Evolutionary conservation across 2,888 invertebrate genomes (phyloP).

Genomic region (Calephelis perditalis): DNA sequence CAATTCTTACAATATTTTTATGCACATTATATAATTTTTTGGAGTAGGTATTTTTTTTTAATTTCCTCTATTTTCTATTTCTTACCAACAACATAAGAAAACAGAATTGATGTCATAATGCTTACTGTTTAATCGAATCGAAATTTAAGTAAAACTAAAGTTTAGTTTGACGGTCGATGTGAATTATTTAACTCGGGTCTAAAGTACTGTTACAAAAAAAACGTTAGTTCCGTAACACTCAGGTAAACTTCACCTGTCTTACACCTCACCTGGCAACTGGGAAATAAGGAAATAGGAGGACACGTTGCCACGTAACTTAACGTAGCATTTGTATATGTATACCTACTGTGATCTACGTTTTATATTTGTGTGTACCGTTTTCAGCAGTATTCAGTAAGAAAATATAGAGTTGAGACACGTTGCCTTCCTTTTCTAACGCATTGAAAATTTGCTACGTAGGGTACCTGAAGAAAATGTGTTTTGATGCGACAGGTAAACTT

Average conservation of each 20-base stretch:
- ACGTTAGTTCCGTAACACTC: constrained; percentile 31
- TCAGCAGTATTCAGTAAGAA: background rate
- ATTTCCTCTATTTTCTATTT: no score
- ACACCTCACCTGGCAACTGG: constrained; percentile 65
- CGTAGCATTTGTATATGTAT: constrained; percentile 15
- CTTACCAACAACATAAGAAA: no score
- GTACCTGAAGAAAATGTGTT: constrained; percentile 21
- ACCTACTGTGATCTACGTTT: background rate
- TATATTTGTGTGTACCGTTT: background rate
- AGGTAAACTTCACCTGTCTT: constrained; percentile 69
- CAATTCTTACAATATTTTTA: no score
- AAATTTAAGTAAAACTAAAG: no score
- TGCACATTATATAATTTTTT: no score
- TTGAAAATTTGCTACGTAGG: background rate
- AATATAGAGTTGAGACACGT: constrained; percentile 1
- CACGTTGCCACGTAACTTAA: constrained; percentile 45
- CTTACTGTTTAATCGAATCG: no score
- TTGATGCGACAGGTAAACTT: constrained; percentile 39
- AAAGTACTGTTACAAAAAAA: background rate
- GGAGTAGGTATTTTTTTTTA: no score
- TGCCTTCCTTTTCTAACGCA: background rate
- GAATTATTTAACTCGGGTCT: background rate
- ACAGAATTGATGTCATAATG: no score
- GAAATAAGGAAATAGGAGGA: constrained; percentile 46
- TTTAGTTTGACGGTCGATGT: no score